phyloP scores from a whole-genome alignment of 2,888 invertebrate species.

The Drosophila kanekoi region DNA sequence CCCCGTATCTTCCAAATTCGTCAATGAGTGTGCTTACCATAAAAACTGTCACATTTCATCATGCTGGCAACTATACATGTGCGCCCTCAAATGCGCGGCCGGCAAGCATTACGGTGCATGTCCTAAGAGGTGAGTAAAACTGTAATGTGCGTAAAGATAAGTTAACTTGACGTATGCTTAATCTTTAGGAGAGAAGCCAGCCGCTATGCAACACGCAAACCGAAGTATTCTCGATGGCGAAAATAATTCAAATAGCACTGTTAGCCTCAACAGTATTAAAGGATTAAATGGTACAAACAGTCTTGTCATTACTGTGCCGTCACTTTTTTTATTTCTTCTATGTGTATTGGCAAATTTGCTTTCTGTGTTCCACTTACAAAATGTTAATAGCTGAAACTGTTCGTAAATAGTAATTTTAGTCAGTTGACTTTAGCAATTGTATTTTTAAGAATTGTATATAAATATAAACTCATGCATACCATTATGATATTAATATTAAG shows the following conservation, averaged over 20 bases:
- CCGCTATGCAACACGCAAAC: constrained; percentile 85
- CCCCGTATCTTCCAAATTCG: constrained; percentile 79
- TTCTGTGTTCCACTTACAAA: constrained; percentile 33
- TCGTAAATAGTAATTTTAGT: constrained; percentile 44
- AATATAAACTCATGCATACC: constrained; percentile 34
- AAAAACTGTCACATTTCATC: constrained; percentile 88
- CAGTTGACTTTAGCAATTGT: constrained; percentile 51
- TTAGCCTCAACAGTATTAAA: constrained; percentile 61
- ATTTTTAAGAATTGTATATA: constrained; percentile 68
- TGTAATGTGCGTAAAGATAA: no score
- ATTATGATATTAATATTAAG: constrained; percentile 52
- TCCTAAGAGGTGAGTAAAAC: constrained; percentile 87
- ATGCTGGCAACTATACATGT: constrained; percentile 93
- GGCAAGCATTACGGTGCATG: constrained; percentile 91
- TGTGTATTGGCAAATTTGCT: constrained; percentile 50
- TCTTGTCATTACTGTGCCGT: constrained; percentile 31
- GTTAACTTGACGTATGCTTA: not conserved
- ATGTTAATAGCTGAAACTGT: constrained; percentile 66
- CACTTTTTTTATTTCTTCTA: constrained; percentile 47
- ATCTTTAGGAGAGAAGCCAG: constrained; percentile 83
- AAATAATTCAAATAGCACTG: constrained; percentile 68
- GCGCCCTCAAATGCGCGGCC: constrained; percentile 92
- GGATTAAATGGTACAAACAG: constrained; percentile 60
- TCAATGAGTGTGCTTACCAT: constrained; percentile 88
- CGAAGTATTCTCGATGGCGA: constrained; percentile 83